Percentiles rank a stretch among this genome's conserved stretches.
Conservation (phyloP, 2,797 vertebrate genomes). For the Syngnathus rostellatus region DNA sequence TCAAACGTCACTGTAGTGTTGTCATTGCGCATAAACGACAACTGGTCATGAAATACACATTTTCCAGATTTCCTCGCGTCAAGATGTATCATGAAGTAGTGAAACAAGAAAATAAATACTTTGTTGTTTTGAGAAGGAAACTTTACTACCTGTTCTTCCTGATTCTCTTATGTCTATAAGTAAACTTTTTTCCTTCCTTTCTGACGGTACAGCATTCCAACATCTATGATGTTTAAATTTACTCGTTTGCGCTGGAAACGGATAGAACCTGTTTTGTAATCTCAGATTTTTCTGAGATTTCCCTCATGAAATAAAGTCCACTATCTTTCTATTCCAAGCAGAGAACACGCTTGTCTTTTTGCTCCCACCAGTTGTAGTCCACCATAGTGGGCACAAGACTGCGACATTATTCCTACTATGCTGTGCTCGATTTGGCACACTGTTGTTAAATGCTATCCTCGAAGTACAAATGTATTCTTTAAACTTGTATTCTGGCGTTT, state of each 20-base stretch:
- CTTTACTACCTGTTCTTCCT: slow-evolving; percentile 2
- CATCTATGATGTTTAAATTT: slow-evolving; percentile 67
- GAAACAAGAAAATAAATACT: slow-evolving; percentile 7
- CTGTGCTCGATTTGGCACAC: background rate
- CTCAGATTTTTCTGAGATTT: slow-evolving; percentile 78
- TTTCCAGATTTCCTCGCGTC: background rate
- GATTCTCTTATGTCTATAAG: background rate
- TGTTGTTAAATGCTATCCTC: background rate
- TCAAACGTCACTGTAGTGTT: background rate
- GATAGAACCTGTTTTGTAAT: slow-evolving; percentile 86
- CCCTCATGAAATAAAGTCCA: slow-evolving; percentile 89
- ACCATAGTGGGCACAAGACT: slow-evolving; percentile 25
- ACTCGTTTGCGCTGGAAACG: slow-evolving; percentile 6
- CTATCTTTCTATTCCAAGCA: slow-evolving; percentile 83
- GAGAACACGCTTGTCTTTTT: slow-evolving; percentile 6
- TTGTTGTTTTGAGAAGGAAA: slow-evolving; percentile 3
- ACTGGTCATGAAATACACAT: background rate
- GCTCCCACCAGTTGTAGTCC: slow-evolving; percentile 19
- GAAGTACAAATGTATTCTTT: background rate
- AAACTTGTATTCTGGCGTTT: background rate
- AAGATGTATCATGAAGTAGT: slow-evolving; percentile 4
- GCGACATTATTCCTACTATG: background rate
- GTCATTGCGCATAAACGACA: background rate
- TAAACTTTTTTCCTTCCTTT: slow-evolving; percentile 45
- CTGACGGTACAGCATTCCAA: slow-evolving; percentile 87